Base-by-base conservation (phyloP, 2,797 vertebrate species). In the Melanotaenia parkinsoni region DNA sequence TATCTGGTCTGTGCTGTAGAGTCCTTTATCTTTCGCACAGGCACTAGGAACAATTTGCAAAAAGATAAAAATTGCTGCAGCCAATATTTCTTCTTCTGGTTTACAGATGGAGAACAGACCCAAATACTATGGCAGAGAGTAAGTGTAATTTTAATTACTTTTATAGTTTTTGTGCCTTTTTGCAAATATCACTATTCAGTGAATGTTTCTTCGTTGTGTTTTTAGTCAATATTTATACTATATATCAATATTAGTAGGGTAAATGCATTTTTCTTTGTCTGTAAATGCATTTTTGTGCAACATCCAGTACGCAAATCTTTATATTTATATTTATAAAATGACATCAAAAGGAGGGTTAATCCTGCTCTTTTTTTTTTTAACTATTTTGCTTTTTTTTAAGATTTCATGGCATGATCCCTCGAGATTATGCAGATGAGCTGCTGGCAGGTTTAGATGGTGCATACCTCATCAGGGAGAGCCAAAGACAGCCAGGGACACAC, bases 51-150 rank as follows among this genome's bases (percentile, higher is more conserved):
- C 70, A 83, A 84, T 86, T 86, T 60, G 54, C 66, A 67, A 40
- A 85, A 81, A 70, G 58, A 60, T 88, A 90, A 72, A 72, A 86
- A 65, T 71, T 35, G 64, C 72, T 74, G 37, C 65, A 71, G 70
- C 58, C 80, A 84, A 85, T 86, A 53, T 80, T 70, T 91, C 74
- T 67, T 90, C 43, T 70, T 88, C 81, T 91, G 76, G 50, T 77
- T 88, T 84, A 61, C 93, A 99, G 98, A 96, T 99, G 94, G 96
- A 97, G 90, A 98, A 92, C 93, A 96, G 97, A 92, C 98, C 98
- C 91, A 99, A 98, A 91, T 97, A 98, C 92, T 99, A 99, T 62
- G 98, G 98, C 94, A 96, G 98, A 97, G 98, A 99, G 98, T 99
- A 95, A 94, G 98, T 98, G 89, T 86, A 57, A 92, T 85, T 71